These are phyloP conservation scores for Atractosteus spatula DNA, from an alignment of 2,113 vertebrate genomes.

Conservation along the genomic window DNA sequence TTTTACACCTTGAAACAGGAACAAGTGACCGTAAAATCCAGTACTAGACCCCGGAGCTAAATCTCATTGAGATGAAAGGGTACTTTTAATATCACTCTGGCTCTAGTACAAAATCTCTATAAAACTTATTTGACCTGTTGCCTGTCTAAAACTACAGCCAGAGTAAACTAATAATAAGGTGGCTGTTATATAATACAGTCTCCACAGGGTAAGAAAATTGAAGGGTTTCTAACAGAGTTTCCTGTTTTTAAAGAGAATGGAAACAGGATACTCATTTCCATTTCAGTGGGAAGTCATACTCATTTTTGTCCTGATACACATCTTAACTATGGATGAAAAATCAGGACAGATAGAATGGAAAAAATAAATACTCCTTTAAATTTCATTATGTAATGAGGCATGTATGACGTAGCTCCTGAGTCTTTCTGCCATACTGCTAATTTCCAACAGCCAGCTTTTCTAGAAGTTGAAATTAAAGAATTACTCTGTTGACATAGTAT, in stretches of 20 bases:
- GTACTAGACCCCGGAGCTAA: background rate
- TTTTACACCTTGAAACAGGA: background rate
- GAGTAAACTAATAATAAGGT: slow-evolving; percentile 7
- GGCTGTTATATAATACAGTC: background rate
- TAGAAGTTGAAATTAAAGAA: too few relatives aligned
- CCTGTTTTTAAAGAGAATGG: background rate
- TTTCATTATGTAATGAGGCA: background rate
- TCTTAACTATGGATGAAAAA: background rate
- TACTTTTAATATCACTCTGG: too few relatives aligned
- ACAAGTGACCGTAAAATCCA: background rate
- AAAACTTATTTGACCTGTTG: background rate
- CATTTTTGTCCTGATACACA: background rate
- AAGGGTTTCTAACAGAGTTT: slow-evolving; percentile 1
- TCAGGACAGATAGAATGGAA: background rate
- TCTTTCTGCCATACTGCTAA: too few relatives aligned
- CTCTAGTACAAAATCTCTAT: background rate
- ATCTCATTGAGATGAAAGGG: too few relatives aligned
- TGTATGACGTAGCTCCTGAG: background rate
- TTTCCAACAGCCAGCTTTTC: too few relatives aligned
- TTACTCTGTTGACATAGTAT: too few relatives aligned
- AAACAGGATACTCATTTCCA: background rate
- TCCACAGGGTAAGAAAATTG: background rate
- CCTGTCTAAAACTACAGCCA: background rate
- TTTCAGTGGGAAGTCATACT: background rate
- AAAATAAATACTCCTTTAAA: background rate